Percentiles rank a stretch among this genome's conserved stretches.
Evolutionary conservation across 2,888 invertebrate genomes (phyloP).

Genomic region (Phaonia tiefii): DNA sequence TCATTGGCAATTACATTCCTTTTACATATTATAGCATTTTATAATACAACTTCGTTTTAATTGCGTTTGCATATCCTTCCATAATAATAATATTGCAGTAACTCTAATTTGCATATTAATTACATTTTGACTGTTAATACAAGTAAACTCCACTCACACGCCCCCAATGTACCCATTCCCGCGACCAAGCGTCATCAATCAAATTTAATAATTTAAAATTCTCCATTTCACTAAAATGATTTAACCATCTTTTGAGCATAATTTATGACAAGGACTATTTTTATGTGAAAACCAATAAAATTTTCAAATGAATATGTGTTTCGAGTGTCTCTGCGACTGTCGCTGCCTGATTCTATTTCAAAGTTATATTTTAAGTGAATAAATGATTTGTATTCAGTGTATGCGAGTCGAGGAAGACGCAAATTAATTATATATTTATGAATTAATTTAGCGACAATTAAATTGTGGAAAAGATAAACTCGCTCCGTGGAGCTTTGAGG

Average conservation of each 20-base stretch:
- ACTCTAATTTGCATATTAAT: slow-evolving; percentile 26
- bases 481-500: no score
- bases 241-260: slow-evolving; percentile 13
- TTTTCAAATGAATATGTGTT: slow-evolving; percentile 22
- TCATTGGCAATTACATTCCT: no score
- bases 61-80: no score
- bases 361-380: background rate
- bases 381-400: background rate
- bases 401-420: background rate
- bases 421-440: slow-evolving; percentile 70
- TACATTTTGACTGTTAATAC: slow-evolving; percentile 2
- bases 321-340: no score
- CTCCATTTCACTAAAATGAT: slow-evolving; percentile 15
- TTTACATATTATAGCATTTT: no score
- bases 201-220: slow-evolving; percentile 35
- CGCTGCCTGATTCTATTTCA: no score
- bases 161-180: background rate
- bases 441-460: slow-evolving; percentile 67
- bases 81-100: background rate
- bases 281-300: slow-evolving; percentile 22
- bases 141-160: background rate
- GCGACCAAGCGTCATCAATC: slow-evolving; percentile 1
- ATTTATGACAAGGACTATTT: slow-evolving; percentile 20
- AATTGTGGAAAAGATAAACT: slow-evolving; percentile 54
- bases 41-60: no score